Evolutionary conservation across 2,113 vertebrate genomes (phyloP).

Genomic region (Eolophus roseicapilla): DNA sequence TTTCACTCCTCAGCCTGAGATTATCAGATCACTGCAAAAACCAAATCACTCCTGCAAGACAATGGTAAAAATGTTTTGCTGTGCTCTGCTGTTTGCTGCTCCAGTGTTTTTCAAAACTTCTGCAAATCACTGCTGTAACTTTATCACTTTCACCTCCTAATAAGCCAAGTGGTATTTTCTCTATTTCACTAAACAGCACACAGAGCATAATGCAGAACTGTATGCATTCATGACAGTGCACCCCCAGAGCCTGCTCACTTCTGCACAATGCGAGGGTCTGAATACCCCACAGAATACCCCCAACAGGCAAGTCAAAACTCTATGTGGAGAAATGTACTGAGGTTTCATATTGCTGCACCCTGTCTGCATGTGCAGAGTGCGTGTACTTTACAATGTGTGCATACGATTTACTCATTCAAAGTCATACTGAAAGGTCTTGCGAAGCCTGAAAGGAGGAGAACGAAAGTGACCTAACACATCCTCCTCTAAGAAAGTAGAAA

Average conservation of each 20-base stretch:
- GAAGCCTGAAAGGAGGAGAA: neutral
- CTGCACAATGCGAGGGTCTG: neutral
- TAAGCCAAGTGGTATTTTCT: neutral
- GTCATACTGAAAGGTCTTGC: neutral
- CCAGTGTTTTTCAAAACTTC: neutral
- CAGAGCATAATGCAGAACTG: neutral
- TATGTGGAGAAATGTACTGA: neutral
- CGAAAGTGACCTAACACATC: neutral
- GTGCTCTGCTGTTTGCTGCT: neutral
- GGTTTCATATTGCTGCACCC: neutral
- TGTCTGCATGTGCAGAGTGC: accelerated
- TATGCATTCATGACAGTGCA: accelerated
- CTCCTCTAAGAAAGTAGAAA: neutral
- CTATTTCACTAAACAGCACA: neutral
- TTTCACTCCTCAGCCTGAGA: conserved; percentile 55
- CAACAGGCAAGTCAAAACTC: neutral
- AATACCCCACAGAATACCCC: neutral
- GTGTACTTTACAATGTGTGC: neutral
- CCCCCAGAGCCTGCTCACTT: neutral
- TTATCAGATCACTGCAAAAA: conserved; percentile 30
- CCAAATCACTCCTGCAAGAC: conserved; percentile 21
- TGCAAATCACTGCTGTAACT: neutral
- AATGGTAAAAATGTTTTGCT: neutral
- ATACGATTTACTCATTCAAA: neutral
- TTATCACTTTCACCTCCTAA: neutral